A percentile compares a stretch with the other conserved stretches of the same genome.
These are phyloP conservation scores for Meganola albula DNA, from an alignment of 2,888 invertebrate species.

Conservation along the genomic window DNA sequence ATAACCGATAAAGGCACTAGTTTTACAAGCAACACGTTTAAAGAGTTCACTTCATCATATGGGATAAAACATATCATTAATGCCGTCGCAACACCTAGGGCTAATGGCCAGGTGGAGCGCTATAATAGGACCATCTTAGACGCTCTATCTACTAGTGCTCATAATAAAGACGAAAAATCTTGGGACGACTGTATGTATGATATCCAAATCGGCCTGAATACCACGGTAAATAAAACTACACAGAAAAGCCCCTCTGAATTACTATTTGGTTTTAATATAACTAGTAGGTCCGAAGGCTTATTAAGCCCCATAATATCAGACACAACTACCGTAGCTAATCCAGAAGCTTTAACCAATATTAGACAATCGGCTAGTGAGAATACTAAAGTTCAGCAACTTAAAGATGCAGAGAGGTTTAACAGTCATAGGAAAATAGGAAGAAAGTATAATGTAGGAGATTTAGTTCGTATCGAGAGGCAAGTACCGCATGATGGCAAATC, in stretches of 20 bases:
- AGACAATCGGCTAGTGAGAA: no score
- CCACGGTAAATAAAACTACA: constrained; percentile 1
- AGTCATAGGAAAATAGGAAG: no score
- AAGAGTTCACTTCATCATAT: not conserved
- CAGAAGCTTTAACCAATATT: no score
- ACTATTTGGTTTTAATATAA: not conserved
- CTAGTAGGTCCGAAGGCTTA: not conserved
- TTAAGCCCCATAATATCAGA: no score
- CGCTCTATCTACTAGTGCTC: not conserved
- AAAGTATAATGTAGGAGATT: no score
- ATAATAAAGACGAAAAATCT: not conserved
- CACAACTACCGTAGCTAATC: not conserved
- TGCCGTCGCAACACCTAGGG: constrained; percentile 1
- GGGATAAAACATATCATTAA: not conserved
- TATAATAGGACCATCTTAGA: constrained; percentile 2
- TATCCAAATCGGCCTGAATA: constrained; percentile 2
- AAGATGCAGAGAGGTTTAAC: no score
- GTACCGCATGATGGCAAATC: no score
- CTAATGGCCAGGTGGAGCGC: not conserved
- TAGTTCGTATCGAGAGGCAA: no score
- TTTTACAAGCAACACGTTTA: not conserved
- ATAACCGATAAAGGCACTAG: constrained; percentile 1
- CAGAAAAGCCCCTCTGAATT: constrained; percentile 1
- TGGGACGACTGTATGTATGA: constrained; percentile 1
- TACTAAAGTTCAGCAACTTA: not conserved